phyloP scores from a whole-genome alignment of 2,888 invertebrate species.

The Automeris io region DNA sequence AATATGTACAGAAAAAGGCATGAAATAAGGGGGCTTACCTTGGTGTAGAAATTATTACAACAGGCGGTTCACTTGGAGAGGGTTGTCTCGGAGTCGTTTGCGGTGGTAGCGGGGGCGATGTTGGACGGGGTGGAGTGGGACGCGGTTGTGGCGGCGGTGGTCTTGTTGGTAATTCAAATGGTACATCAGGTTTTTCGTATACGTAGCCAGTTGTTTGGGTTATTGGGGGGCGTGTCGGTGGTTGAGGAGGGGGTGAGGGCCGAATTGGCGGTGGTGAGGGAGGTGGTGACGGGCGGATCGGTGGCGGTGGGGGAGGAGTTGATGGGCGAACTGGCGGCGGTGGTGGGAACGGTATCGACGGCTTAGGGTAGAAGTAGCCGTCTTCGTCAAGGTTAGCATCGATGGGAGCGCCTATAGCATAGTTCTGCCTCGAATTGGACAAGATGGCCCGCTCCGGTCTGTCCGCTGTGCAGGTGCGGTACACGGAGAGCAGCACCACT shows the following conservation, averaged over 20 bases:
- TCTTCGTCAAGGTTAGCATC: slow-evolving; percentile 57
- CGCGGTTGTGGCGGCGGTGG: slow-evolving; percentile 16
- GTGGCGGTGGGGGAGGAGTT: slow-evolving; percentile 20
- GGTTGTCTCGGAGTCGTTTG: slow-evolving; percentile 17
- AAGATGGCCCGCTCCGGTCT: slow-evolving; percentile 48
- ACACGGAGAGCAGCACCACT: slow-evolving; percentile 62
- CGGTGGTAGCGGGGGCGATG: slow-evolving; percentile 21
- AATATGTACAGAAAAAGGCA: no score
- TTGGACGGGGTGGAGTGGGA: slow-evolving; percentile 16
- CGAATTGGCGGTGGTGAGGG: slow-evolving; percentile 12
- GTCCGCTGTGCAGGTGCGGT: slow-evolving; percentile 53
- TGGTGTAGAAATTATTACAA: slow-evolving; percentile 18
- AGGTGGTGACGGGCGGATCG: slow-evolving; percentile 14
- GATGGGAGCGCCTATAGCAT: slow-evolving; percentile 56
- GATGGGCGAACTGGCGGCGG: slow-evolving; percentile 31
- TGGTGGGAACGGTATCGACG: slow-evolving; percentile 59
- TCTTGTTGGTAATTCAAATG: slow-evolving; percentile 21
- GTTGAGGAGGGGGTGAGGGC: slow-evolving; percentile 10
- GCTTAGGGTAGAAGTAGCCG: slow-evolving; percentile 69
- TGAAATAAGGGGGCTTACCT: slow-evolving; percentile 13
- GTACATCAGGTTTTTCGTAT: slow-evolving; percentile 30
- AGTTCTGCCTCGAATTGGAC: slow-evolving; percentile 52
- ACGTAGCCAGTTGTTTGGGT: slow-evolving; percentile 34
- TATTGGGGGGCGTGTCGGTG: slow-evolving; percentile 10
- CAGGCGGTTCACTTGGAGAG: slow-evolving; percentile 18